Evolutionary conservation across 64 coral and sea anemone genomes (phyloP).

Genomic region (Orbicella faveolata): DNA sequence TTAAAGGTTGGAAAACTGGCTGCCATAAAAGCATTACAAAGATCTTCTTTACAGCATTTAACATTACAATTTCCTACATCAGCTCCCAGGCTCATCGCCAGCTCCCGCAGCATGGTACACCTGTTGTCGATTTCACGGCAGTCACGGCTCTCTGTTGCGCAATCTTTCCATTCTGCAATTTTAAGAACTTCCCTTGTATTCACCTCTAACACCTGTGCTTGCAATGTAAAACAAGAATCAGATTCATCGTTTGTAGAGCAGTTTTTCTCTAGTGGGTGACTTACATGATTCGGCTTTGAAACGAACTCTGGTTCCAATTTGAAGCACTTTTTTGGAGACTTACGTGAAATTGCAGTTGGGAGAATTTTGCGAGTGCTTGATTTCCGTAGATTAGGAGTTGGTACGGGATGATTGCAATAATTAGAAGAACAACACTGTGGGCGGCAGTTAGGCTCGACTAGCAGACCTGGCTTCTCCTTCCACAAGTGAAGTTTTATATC

Average conservation of each 20-base stretch:
- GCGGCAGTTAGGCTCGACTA: background rate
- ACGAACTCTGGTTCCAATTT: background rate
- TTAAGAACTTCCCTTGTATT: background rate
- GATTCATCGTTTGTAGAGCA: background rate
- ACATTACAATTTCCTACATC: conserved; percentile 29
- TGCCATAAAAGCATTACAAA: conserved; percentile 39
- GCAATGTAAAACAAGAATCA: conserved; percentile 1
- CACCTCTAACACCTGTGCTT: background rate
- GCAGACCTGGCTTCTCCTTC: background rate
- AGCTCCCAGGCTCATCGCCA: conserved; percentile 9
- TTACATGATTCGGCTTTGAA: background rate
- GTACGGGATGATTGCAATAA: conserved; percentile 13
- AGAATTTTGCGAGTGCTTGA: background rate
- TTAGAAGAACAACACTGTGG: background rate
- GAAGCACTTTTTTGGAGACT: background rate
- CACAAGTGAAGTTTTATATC: background rate
- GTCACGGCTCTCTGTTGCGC: conserved; percentile 21
- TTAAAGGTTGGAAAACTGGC: background rate
- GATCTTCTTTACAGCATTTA: conserved; percentile 43
- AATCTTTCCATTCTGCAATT: conserved; percentile 33
- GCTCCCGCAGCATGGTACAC: conserved; percentile 2
- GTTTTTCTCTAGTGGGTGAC: background rate
- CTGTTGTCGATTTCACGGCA: conserved; percentile 41
- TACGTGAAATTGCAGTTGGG: background rate
- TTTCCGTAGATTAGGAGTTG: background rate